A percentile compares a stretch with the other conserved stretches of the same genome.
Evolutionary conservation across 2,797 vertebrate genomes (phyloP).

Genomic region (Anguilla pacifica): DNA sequence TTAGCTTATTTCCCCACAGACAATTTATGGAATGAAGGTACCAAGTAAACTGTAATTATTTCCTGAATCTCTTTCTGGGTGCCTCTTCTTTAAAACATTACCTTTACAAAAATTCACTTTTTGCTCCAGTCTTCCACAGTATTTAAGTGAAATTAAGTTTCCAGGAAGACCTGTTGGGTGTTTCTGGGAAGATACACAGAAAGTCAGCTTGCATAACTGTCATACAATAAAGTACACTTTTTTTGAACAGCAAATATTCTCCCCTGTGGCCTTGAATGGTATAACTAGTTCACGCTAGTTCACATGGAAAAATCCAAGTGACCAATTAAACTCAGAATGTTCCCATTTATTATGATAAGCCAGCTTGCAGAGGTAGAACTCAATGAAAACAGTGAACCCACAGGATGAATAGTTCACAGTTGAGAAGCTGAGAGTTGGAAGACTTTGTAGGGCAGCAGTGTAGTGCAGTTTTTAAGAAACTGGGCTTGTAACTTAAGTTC

Average conservation of each 20-base stretch:
- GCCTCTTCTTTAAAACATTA: not conserved
- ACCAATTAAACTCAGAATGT: not conserved
- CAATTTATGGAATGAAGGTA: not conserved
- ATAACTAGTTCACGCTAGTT: not conserved
- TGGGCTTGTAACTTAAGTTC: not conserved
- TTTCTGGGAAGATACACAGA: not conserved
- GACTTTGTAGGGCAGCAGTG: not conserved
- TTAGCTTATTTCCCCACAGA: not conserved
- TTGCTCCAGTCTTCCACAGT: not conserved
- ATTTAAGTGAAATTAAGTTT: slow-evolving; percentile 1
- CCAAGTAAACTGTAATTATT: not conserved
- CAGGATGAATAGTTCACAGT: not conserved
- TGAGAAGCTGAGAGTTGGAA: not conserved
- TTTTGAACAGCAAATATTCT: not conserved
- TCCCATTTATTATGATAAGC: not conserved
- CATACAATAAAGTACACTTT: not conserved
- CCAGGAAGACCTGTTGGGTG: not conserved
- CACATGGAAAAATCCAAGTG: not conserved
- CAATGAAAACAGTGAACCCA: not conserved
- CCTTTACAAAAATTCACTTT: not conserved
- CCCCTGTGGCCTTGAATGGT: not conserved
- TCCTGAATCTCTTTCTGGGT: not conserved
- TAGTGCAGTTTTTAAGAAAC: not conserved
- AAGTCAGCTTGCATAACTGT: not conserved
- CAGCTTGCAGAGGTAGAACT: not conserved